These are phyloP conservation scores for Monomorium pharaonis DNA, from an alignment of 1,140 invertebrate genomes.

Conservation along the genomic window DNA sequence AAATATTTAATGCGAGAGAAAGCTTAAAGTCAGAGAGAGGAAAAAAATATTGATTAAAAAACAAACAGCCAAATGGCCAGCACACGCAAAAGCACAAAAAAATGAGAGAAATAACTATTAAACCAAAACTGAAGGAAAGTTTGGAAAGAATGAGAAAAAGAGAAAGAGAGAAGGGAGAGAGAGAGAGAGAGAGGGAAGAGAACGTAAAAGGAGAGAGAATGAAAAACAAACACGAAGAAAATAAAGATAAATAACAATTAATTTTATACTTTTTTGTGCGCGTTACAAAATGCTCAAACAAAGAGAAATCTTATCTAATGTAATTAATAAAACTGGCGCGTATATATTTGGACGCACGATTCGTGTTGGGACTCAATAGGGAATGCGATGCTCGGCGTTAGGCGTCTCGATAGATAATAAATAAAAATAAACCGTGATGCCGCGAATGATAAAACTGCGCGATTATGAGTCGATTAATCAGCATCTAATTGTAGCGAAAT, in stretches of 20 bases:
- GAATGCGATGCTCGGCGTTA: conserved; percentile 58
- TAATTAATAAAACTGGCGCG: conserved; percentile 68
- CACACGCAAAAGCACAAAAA: conserved; percentile 31
- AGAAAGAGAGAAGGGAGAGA: conserved; percentile 62
- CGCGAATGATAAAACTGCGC: conserved; percentile 1
- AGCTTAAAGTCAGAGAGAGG: conserved; percentile 4
- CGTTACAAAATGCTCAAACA: conserved; percentile 78
- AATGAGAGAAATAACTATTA: conserved; percentile 22
- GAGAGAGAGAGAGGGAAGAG: conserved; percentile 51
- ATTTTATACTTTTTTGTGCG: conserved; percentile 82
- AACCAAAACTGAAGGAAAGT: conserved; percentile 58
- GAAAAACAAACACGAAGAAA: conserved; percentile 72
- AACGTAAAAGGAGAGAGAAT: conserved; percentile 59
- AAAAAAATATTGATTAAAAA: conserved; percentile 16
- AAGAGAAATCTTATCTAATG: conserved; percentile 71
- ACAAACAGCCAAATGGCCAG: conserved; percentile 28
- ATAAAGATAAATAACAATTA: conserved; percentile 83
- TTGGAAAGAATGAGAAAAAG: conserved; percentile 40
- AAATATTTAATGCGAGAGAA: conserved; percentile 54
- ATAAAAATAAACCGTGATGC: background rate
- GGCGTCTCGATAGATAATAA: conserved; percentile 55
- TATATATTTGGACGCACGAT: conserved; percentile 62
- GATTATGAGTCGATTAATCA: conserved; percentile 28
- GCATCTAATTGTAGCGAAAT: background rate
- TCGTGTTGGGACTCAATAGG: conserved; percentile 63